Base-by-base conservation (phyloP, 2,888 invertebrate species). In the Adela reaumurella region DNA sequence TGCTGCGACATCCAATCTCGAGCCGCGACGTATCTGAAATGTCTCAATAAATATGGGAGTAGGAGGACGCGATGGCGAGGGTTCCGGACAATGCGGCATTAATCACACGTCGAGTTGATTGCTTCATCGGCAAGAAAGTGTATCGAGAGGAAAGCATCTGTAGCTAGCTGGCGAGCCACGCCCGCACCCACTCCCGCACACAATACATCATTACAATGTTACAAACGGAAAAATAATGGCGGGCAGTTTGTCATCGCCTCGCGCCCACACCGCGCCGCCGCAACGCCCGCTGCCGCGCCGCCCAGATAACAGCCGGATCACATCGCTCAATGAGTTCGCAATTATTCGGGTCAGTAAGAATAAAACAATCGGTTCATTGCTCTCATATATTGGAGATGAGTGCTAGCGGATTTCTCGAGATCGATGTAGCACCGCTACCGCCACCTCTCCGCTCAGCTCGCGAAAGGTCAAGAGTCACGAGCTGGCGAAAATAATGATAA, bases 181-280 rank as follows among this genome's bases (percentile, higher is more conserved):
- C 58, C 56, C 35, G 35, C 62, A 65, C 74, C 74, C 67, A 68
- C 77, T 73, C 74, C 77, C 77, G 74, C 73, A 73, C 77, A 77
- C 78, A 78, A 78, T 78, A 66, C 68, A 68, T 74, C 74, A 76
- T 74, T 77, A 74, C 64, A 74, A 76, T 74, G 69, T 68, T 62
- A 70, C 63, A 69, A 61, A 68, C 64, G 58, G 62, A 60, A 58
- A 63, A 35, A 35, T 35, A 35, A 35, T 35, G 35, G 35, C 35
- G 35, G 14, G n/a, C 35, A 8, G 35, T 35, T 35, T 35, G 35
- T 35, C 35, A 35, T 35, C 35, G 35, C 35, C 35, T 14, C 35
- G 14, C 35, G 14, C 35, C 35, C 14, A 35, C 35, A 14, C 35
- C 11, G n/a, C 35, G 8, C 3, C 8, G 35, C 11, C 3, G 35